phyloP scores from a whole-genome alignment of 2,888 invertebrate species.

The Autographa pulchrina region DNA sequence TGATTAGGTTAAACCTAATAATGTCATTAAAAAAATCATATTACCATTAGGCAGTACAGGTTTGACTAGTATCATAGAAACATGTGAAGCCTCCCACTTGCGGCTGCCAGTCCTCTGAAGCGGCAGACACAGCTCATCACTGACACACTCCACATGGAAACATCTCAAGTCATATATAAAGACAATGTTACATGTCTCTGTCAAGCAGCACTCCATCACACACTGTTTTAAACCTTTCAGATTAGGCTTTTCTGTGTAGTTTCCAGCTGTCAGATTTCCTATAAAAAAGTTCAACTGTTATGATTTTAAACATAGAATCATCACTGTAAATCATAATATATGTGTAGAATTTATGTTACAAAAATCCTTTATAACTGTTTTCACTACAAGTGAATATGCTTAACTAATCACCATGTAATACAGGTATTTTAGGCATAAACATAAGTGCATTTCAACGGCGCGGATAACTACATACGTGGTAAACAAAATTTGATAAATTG shows the following conservation, averaged over 20 bases:
- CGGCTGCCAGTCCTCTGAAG: slow-evolving; percentile 84
- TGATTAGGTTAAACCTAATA: too few species aligned
- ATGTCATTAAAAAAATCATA: too few species aligned
- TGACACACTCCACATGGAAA: slow-evolving; percentile 93
- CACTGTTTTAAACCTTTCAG: slow-evolving; percentile 90
- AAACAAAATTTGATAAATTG: too few species aligned
- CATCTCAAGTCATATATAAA: slow-evolving; percentile 94
- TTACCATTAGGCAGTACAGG: slow-evolving; percentile 90
- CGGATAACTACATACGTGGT: too few species aligned
- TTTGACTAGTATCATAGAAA: slow-evolving; percentile 94
- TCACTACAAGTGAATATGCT: background rate
- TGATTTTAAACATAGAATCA: too few species aligned
- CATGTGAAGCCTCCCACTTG: slow-evolving; percentile 90
- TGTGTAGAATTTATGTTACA: too few species aligned
- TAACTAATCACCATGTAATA: background rate
- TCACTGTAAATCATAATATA: too few species aligned
- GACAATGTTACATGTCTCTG: slow-evolving; percentile 93
- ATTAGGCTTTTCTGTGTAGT: slow-evolving; percentile 89
- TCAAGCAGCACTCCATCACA: slow-evolving; percentile 91
- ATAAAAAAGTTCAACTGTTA: slow-evolving; percentile 3
- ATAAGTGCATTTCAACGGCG: background rate
- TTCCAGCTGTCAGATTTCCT: slow-evolving; percentile 90
- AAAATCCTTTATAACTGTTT: too few species aligned
- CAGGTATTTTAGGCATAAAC: background rate
- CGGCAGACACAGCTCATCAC: slow-evolving; percentile 93